These are phyloP conservation scores for Pherbina coryleti DNA, from an alignment of 2,888 invertebrate species.

Conservation along the genomic window DNA sequence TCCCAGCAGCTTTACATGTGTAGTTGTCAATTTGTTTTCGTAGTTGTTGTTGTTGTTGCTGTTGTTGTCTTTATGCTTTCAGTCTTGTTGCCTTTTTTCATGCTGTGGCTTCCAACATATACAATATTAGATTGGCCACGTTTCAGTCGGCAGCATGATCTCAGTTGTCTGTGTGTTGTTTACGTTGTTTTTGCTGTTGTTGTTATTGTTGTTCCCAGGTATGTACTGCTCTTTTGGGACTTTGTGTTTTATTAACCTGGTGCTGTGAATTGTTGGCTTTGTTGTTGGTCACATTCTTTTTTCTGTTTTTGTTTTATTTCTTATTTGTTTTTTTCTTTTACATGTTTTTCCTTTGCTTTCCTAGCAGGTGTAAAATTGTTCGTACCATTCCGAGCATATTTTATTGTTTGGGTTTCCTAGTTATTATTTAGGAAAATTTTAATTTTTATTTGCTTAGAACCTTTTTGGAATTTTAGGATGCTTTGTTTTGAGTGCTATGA, in stretches of 20 bases:
- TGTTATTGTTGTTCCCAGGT: conserved; percentile 28
- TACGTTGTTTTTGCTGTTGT: conserved; percentile 31
- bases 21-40: conserved; percentile 7
- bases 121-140: conserved; percentile 6
- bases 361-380: not conserved
- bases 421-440: not conserved
- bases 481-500: too few species aligned
- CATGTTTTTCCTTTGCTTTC: not conserved
- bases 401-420: not conserved
- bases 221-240: conserved; percentile 2
- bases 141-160: not conserved
- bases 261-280: conserved; percentile 2
- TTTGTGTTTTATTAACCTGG: conserved; percentile 22
- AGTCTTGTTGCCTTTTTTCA: too few species aligned
- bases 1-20: conserved; percentile 8
- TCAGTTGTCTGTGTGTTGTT: not conserved
- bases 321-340: not conserved
- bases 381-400: not conserved
- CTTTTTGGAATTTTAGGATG: too few species aligned
- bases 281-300: not conserved
- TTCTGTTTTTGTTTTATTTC: conserved; percentile 6
- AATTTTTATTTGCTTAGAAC: too few species aligned
- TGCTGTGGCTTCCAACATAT: not conserved
- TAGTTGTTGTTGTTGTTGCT: not conserved
- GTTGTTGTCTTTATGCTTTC: not conserved